phyloP scores from a whole-genome alignment of 1,140 invertebrate species.

The Bombus consobrinus region DNA sequence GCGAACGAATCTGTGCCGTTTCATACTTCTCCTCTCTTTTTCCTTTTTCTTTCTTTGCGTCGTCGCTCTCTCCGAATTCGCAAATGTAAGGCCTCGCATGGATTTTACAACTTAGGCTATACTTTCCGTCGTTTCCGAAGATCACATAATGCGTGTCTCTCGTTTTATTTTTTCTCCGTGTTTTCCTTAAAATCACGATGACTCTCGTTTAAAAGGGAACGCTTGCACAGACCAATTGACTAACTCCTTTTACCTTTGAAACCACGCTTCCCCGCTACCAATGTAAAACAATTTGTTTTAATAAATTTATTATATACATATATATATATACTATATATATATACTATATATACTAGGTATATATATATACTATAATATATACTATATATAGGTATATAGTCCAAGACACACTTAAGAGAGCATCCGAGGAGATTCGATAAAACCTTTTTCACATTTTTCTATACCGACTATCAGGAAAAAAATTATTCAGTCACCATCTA shows the following conservation, averaged over 20 bases:
- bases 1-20: neutral
- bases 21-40: neutral
- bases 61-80: slow-evolving; percentile 50
- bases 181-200: slow-evolving; percentile 27
- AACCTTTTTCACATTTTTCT: neutral
- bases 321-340: neutral
- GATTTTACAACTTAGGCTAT: slow-evolving; percentile 63
- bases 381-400: neutral
- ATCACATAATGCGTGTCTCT: slow-evolving; percentile 49
- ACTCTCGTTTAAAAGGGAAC: slow-evolving; percentile 4
- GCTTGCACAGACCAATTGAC: slow-evolving; percentile 26
- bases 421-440: slow-evolving; percentile 24
- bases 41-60: too few relatives aligned
- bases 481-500: slow-evolving; percentile 24
- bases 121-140: slow-evolving; percentile 59
- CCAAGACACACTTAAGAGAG: slow-evolving; percentile 18
- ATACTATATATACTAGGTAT: neutral
- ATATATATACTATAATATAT: neutral
- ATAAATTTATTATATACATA: neutral
- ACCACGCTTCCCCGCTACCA: neutral
- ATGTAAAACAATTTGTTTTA: slow-evolving; percentile 23
- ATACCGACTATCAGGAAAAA: slow-evolving; percentile 18
- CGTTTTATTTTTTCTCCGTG: neutral
- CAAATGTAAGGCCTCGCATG: slow-evolving; percentile 68
- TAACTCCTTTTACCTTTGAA: neutral